Evolutionary conservation across 2,113 vertebrate genomes (phyloP).

Genomic region (Hippopotamus amphibius): DNA sequence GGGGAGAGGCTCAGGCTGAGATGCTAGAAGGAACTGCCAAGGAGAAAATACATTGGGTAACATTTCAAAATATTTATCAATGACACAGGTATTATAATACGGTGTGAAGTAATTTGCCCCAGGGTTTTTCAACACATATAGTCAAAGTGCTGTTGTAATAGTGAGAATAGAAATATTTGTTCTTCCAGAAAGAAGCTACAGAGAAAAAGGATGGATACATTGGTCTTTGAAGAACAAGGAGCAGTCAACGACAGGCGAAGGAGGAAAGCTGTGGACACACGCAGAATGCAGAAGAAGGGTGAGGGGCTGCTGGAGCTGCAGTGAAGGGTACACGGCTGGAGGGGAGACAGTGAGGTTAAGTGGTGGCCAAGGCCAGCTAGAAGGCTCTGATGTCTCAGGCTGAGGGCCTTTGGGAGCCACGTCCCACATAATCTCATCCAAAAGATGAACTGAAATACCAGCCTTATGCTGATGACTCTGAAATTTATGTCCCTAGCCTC

Average conservation of each 20-base stretch:
- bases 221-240: neutral
- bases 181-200: neutral
- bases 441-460: neutral
- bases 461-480: neutral
- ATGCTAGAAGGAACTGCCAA: neutral
- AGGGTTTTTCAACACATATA: neutral
- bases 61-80: constrained; percentile 28
- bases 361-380: neutral
- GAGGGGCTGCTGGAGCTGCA: neutral
- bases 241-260: too few species aligned
- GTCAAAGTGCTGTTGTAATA: neutral
- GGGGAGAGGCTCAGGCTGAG: neutral
- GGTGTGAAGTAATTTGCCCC: neutral
- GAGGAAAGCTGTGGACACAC: neutral
- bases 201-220: neutral
- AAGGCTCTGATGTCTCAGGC: neutral
- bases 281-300: neutral
- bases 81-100: neutral
- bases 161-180: neutral
- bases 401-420: neutral
- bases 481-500: neutral
- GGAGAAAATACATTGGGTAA: neutral
- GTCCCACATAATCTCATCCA: neutral
- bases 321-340: neutral
- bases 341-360: neutral